Evolutionary conservation across 2,113 vertebrate genomes (phyloP).

Genomic region (Daboia siamensis): DNA sequence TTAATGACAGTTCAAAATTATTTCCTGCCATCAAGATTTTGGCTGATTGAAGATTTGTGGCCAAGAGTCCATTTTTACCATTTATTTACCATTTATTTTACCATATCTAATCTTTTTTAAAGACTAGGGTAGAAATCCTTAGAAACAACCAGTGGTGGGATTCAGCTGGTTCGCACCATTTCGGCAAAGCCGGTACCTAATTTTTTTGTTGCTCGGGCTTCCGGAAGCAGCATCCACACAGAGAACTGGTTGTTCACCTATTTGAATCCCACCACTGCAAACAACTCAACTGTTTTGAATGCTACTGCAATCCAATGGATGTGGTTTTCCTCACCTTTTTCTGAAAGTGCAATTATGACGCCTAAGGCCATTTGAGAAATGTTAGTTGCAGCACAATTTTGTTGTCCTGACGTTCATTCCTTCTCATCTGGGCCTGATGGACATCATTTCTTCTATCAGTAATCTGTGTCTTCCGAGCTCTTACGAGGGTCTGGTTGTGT

Average conservation of each 20-base stretch:
- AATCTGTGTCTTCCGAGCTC: neutral
- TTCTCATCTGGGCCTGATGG: neutral
- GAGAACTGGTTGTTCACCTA: no score
- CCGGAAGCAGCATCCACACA: no score
- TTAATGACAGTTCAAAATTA: neutral
- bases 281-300: constrained; percentile 48
- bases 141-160: constrained; percentile 29
- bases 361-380: neutral
- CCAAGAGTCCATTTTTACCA: constrained; percentile 47
- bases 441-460: neutral
- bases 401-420: neutral
- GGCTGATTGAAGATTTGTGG: constrained; percentile 22
- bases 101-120: constrained; percentile 47
- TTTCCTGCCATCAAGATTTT: neutral
- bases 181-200: no score
- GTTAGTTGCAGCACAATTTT: neutral
- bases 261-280: no score
- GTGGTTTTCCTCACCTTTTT: neutral
- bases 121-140: constrained; percentile 55
- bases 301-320: constrained; percentile 48
- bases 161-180: no score
- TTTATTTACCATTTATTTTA: no score
- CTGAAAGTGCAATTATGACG: neutral
- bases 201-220: no score
- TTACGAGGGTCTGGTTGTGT: neutral